Percentiles rank a stretch among this genome's conserved stretches.
phyloP scores from a whole-genome alignment of 1,140 invertebrate species.

The Drosophila malerkotliana region DNA sequence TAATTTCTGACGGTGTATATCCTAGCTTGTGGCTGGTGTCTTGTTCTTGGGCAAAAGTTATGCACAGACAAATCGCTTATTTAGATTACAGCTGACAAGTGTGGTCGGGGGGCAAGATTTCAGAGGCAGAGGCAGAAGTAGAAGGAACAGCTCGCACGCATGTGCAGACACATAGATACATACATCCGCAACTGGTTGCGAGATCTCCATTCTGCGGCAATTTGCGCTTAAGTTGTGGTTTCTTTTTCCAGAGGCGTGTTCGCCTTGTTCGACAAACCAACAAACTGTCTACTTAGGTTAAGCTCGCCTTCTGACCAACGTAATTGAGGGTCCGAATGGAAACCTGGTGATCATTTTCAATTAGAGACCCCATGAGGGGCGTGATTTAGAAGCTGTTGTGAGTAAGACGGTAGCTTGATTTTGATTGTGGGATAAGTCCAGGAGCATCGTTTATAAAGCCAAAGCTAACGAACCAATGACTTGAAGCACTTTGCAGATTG shows the following conservation, averaged over 20 bases:
- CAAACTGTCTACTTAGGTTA: conserved; percentile 71
- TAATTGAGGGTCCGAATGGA: conserved; percentile 27
- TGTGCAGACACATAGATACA: conserved; percentile 27
- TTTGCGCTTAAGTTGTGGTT: conserved; percentile 21
- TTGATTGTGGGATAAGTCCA: conserved; percentile 44
- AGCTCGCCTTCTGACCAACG: conserved; percentile 22
- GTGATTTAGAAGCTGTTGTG: conserved; percentile 50
- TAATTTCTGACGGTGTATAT: conserved; percentile 4
- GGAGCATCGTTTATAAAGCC: conserved; percentile 46
- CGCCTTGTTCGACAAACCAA: conserved; percentile 60
- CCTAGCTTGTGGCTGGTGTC: conserved; percentile 21
- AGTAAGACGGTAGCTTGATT: conserved; percentile 60
- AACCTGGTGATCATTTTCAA: conserved; percentile 69
- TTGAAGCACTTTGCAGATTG: conserved; percentile 48
- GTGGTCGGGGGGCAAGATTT: conserved; percentile 5
- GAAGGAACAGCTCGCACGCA: conserved; percentile 29
- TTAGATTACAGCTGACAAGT: conserved; percentile 74
- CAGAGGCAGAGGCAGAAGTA: background rate
- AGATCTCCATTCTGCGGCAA: conserved; percentile 43
- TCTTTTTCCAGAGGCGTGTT: conserved; percentile 40
- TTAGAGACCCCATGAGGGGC: conserved; percentile 39
- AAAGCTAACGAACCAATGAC: conserved; percentile 52
- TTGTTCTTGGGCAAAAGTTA: conserved; percentile 50
- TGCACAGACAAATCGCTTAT: conserved; percentile 74
- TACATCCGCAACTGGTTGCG: conserved; percentile 32